phyloP scores from a whole-genome alignment of 2,888 invertebrate genomes.

The Scrobipalpa atriplicella region DNA sequence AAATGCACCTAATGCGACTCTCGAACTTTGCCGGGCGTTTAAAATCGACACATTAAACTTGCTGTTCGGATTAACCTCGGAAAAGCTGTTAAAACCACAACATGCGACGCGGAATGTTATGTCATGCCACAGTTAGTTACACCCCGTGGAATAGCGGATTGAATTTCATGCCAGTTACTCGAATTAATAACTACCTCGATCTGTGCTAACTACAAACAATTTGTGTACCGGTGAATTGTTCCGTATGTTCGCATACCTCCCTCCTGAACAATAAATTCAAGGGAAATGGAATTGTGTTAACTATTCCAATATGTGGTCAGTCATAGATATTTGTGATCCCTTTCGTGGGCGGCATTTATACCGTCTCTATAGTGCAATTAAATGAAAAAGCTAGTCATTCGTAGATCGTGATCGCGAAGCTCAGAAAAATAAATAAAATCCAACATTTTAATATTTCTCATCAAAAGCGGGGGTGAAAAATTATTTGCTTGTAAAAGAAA shows the following conservation, averaged over 20 bases:
- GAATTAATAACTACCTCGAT: slow-evolving; percentile 13
- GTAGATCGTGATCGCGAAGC: neutral
- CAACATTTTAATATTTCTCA: neutral
- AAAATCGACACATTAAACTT: neutral
- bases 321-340: slow-evolving; percentile 3
- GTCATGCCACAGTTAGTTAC: slow-evolving; percentile 16
- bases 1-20: slow-evolving; percentile 39
- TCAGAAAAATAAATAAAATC: neutral
- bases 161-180: slow-evolving; percentile 10
- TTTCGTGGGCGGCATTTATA: neutral
- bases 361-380: too few relatives aligned
- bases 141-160: slow-evolving; percentile 15
- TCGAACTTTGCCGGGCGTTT: slow-evolving; percentile 30
- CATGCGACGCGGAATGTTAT: slow-evolving; percentile 18
- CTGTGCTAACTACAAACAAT: neutral
- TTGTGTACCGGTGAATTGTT: neutral
- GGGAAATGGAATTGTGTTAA: neutral
- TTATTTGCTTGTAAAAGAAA: slow-evolving; percentile 13
- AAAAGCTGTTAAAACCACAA: slow-evolving; percentile 23
- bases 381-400: too few relatives aligned
- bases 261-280: neutral
- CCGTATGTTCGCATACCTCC: neutral
- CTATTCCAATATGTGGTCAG: neutral
- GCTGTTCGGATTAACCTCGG: slow-evolving; percentile 16
- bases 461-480: slow-evolving; percentile 11